These are phyloP conservation scores for Drosophila paranaensis DNA, from an alignment of 2,888 invertebrate genomes.

Conservation along the genomic window DNA sequence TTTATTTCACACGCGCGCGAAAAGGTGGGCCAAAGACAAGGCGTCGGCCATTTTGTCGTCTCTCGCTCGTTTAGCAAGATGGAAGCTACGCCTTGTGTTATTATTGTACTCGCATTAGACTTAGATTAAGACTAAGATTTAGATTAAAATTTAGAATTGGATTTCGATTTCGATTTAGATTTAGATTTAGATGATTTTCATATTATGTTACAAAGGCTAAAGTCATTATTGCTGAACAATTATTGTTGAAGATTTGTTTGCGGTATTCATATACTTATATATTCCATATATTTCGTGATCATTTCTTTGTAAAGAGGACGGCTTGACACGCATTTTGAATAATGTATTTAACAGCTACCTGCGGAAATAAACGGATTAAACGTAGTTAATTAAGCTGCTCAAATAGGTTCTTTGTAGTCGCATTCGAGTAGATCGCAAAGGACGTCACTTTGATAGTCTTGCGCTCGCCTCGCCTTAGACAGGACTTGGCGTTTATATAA, in stretches of 20 bases:
- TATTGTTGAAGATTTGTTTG: conserved; percentile 46
- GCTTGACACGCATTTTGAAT: conserved; percentile 73
- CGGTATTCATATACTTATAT: conserved; percentile 30
- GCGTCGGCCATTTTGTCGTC: conserved; percentile 43
- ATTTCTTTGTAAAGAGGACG: conserved; percentile 76
- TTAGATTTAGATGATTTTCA: too few species aligned
- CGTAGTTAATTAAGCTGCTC: conserved; percentile 1
- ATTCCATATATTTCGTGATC: conserved; percentile 40
- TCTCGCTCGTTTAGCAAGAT: conserved; percentile 49
- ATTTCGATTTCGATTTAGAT: too few species aligned
- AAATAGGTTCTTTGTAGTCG: background rate
- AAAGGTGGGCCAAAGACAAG: conserved; percentile 65
- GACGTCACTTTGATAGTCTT: conserved; percentile 13
- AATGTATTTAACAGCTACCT: conserved; percentile 56
- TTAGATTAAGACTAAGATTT: background rate
- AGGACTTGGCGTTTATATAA: conserved; percentile 56
- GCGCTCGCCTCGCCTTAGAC: conserved; percentile 8
- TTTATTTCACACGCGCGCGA: conserved; percentile 73
- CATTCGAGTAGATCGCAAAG: background rate
- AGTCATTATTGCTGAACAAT: conserved; percentile 30
- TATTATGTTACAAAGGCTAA: conserved; percentile 27
- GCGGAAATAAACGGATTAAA: conserved; percentile 18
- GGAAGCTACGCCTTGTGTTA: conserved; percentile 45
- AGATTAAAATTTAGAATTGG: too few species aligned
- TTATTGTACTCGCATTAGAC: conserved; percentile 48